Conservation (phyloP, 2,113 vertebrate species). For the Neopipo cinnamomea region DNA sequence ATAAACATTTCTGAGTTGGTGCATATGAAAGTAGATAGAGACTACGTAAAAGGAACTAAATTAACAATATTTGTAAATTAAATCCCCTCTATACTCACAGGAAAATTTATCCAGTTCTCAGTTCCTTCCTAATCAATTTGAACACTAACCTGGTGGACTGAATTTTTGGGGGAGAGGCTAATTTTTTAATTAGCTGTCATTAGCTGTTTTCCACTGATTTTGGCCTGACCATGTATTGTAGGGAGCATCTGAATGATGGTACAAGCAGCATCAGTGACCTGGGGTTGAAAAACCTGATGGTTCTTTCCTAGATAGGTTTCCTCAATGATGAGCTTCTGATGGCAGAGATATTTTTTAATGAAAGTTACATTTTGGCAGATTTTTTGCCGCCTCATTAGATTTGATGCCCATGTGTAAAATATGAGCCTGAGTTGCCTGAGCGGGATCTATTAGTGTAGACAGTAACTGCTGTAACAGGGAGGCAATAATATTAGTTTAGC, state of each 20-base stretch:
- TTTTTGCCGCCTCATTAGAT: background rate
- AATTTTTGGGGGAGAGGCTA: background rate
- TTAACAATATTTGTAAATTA: background rate
- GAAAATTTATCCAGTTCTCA: background rate
- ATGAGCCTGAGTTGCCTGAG: background rate
- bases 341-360: background rate
- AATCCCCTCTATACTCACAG: background rate
- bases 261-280: background rate
- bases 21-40: background rate
- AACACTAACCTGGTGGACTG: background rate
- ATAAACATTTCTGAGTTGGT: background rate
- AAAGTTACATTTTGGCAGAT: background rate
- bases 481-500: background rate
- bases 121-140: background rate
- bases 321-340: background rate
- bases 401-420: background rate
- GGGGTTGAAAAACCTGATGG: background rate
- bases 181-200: background rate
- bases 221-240: background rate
- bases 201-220: background rate
- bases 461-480: background rate
- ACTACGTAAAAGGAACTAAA: background rate
- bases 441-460: background rate
- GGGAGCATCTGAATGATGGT: background rate
- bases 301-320: background rate